Conservation (phyloP, 2,888 invertebrate species). For the Stictocephala bisonia region DNA sequence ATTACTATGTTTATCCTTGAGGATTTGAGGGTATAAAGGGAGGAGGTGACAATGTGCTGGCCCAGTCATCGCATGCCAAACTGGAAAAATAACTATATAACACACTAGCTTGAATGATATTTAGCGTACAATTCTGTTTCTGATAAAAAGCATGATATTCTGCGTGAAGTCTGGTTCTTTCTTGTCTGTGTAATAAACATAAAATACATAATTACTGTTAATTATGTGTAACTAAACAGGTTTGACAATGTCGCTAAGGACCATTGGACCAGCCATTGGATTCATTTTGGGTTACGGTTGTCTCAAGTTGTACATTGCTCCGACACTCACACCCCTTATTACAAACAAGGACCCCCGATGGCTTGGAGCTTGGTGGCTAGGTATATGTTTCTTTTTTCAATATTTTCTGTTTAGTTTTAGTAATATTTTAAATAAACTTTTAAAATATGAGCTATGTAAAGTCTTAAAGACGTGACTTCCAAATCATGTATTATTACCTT, state of each 20-base stretch:
- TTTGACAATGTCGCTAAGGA: conserved; percentile 67
- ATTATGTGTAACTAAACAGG: conserved; percentile 65
- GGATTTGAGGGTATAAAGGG: too few relatives aligned
- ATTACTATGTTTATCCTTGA: too few relatives aligned
- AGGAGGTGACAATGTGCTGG: too few relatives aligned
- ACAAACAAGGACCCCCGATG: conserved; percentile 73
- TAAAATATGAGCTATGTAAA: background rate
- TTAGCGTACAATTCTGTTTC: too few relatives aligned
- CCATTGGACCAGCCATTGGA: conserved; percentile 71
- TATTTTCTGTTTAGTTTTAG: background rate
- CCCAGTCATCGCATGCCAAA: too few relatives aligned
- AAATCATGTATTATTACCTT: background rate
- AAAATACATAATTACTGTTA: too few relatives aligned
- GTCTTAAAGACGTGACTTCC: too few relatives aligned
- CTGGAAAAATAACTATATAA: too few relatives aligned
- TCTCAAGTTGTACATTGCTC: conserved; percentile 71
- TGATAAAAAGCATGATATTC: too few relatives aligned
- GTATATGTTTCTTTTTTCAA: conserved; percentile 61
- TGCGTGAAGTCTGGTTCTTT: too few relatives aligned
- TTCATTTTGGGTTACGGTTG: conserved; percentile 69
- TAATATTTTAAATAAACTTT: background rate
- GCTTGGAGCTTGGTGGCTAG: conserved; percentile 84
- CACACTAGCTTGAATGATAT: too few relatives aligned
- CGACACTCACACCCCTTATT: conserved; percentile 71
- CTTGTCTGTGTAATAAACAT: too few relatives aligned